Base-by-base conservation (phyloP, 2,888 invertebrate genomes). In the Hofmannophila pseudospretella region DNA sequence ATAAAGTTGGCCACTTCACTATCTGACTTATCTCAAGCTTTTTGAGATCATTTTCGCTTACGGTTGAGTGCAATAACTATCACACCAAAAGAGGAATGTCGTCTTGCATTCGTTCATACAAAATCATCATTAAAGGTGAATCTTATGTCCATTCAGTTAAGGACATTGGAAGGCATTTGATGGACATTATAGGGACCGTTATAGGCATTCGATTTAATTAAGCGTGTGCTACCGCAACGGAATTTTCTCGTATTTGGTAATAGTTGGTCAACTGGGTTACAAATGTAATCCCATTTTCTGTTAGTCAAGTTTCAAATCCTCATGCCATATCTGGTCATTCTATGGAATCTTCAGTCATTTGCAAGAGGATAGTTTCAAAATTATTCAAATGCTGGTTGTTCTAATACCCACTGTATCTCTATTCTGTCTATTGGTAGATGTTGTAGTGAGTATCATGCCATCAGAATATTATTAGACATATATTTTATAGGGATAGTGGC, bases 81-180 rank as follows among this genome's bases (percentile, higher is more conserved):
- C 55, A 58, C 49, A 40, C 68, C 65, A 59, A 71, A 68, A 59
- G 54, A 48, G 63, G 66, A 66, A 66, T 65, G 66, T 65, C 47
- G 60, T 57, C 47, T 8, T 54, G 53, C 51, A 36, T 45, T 48
- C 43, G 31, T 34, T 32, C 31, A 31, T 31, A 39, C 29, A 36
- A 36, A 33, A 36, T 30, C 19, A 31, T 25, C 40, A 36, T 40
- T 32, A 39, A 39, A 39, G 47, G 49, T 42, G 40, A 19, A 45
- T 47, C 39, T 45, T 41, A 51, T 43, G 40, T 9, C 9, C 44
- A 44, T 34, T 51, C 26, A 19, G 12, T 30, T 13, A 34, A 34
- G 32, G 26, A 19, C 38, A 19, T 34, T 32, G 13, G 25, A 31
- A 23, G 32, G 23, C 27, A 11, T 14, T 23, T 10, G 34, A 32